These are phyloP conservation scores for Eristalis tenax DNA, from an alignment of 2,888 invertebrate species.

Conservation along the genomic window DNA sequence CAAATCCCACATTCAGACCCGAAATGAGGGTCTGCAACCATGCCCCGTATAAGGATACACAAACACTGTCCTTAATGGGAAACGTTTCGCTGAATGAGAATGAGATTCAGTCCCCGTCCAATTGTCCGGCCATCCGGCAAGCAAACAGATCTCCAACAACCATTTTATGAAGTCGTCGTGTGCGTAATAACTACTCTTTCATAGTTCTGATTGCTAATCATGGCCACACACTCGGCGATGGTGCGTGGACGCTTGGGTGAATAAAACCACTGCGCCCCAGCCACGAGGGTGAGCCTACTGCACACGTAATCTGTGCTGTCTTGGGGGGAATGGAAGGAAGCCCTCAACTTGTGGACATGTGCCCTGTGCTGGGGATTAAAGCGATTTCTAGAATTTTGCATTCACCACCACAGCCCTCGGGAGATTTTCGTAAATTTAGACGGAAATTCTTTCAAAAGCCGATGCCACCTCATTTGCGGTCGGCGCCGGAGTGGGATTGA, in stretches of 20 bases:
- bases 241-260: background rate
- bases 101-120: background rate
- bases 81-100: background rate
- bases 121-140: background rate
- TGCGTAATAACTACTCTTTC: conserved; percentile 24
- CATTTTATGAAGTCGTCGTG: conserved; percentile 17
- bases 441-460: background rate
- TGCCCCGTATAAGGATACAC: background rate
- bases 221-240: background rate
- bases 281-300: background rate
- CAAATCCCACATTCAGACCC: background rate
- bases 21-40: background rate
- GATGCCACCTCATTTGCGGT: background rate
- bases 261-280: background rate
- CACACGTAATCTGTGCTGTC: background rate
- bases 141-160: background rate
- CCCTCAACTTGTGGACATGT: background rate
- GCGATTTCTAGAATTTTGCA: background rate
- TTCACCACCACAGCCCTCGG: background rate
- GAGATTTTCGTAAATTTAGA: background rate
- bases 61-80: background rate
- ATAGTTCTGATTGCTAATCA: conserved; percentile 13
- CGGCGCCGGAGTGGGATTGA: background rate
- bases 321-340: background rate
- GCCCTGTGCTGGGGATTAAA: background rate